phyloP scores from a whole-genome alignment of 2,888 invertebrate genomes.

The Alentia gelatinosa region DNA sequence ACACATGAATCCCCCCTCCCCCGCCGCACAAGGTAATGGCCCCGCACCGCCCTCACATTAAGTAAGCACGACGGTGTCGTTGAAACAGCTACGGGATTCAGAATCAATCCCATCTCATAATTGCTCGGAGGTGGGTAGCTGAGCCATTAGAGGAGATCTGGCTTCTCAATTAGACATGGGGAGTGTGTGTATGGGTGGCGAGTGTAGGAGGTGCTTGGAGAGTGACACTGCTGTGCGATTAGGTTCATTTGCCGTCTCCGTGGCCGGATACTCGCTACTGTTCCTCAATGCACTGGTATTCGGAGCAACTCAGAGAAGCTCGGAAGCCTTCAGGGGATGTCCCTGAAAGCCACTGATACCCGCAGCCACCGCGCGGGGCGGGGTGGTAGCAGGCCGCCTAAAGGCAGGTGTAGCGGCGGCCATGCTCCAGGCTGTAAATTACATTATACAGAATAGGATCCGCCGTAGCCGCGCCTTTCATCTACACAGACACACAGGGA shows the following conservation, averaged over 20 bases:
- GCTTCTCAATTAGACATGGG: slow-evolving; percentile 1
- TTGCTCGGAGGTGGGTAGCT: background rate
- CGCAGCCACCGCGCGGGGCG: background rate
- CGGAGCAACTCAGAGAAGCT: background rate
- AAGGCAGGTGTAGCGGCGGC: background rate
- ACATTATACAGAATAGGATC: slow-evolving; percentile 26
- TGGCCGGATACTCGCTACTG: background rate
- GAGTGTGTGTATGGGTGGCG: background rate
- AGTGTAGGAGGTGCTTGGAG: background rate
- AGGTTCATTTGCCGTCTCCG: background rate
- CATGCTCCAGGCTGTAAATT: slow-evolving; percentile 11
- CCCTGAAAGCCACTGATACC: background rate
- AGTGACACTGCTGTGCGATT: slow-evolving; percentile 11
- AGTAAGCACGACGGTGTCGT: background rate
- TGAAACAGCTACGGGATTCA: background rate
- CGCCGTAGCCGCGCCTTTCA: background rate
- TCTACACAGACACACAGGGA: background rate
- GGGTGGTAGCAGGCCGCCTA: background rate
- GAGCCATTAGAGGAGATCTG: background rate
- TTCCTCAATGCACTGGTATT: background rate
- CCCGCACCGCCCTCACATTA: background rate
- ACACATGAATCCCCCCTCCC: background rate
- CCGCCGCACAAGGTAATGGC: background rate
- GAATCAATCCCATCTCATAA: background rate
- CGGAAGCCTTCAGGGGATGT: background rate